These are phyloP conservation scores for Holothuria glaberrima DNA, from an alignment of 35 echinoderm and acorn worm species.

Conservation along the genomic window DNA sequence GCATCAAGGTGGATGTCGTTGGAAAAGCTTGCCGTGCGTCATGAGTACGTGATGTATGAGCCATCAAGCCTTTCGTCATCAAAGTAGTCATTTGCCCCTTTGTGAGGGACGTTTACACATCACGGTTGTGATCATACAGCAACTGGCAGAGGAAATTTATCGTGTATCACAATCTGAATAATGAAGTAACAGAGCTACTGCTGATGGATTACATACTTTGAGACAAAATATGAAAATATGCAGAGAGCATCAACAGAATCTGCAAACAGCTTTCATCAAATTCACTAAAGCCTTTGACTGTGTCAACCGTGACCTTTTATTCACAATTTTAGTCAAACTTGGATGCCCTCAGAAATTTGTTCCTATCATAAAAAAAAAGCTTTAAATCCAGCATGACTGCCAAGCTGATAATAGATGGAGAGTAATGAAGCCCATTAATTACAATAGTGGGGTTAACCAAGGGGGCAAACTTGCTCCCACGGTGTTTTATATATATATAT, in stretches of 20 bases:
- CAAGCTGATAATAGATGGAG: conserved; percentile 46
- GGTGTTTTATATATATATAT: too few relatives aligned
- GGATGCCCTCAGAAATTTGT: conserved; percentile 34
- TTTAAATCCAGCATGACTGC: not conserved
- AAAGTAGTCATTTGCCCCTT: too few relatives aligned
- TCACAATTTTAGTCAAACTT: not conserved
- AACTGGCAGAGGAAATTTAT: conserved; percentile 1
- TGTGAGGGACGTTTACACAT: too few relatives aligned
- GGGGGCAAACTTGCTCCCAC: too few relatives aligned
- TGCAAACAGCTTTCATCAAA: conserved; percentile 52
- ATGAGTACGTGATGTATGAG: too few relatives aligned
- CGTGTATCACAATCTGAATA: conserved; percentile 2
- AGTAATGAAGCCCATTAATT: conserved; percentile 19
- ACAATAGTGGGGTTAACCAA: conserved; percentile 24
- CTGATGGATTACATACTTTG: conserved; percentile 39
- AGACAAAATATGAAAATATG: conserved; percentile 27
- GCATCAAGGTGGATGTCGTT: too few relatives aligned
- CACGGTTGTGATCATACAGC: too few relatives aligned
- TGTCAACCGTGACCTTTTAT: conserved; percentile 33
- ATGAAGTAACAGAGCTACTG: not conserved
- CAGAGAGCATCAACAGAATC: conserved; percentile 21
- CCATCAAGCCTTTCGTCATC: too few relatives aligned
- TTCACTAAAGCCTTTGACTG: conserved; percentile 52
- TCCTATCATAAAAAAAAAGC: conserved; percentile 37
- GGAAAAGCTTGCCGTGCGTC: too few relatives aligned